Conservation (phyloP, 2,113 vertebrate genomes). For the Sciurus niger region DNA sequence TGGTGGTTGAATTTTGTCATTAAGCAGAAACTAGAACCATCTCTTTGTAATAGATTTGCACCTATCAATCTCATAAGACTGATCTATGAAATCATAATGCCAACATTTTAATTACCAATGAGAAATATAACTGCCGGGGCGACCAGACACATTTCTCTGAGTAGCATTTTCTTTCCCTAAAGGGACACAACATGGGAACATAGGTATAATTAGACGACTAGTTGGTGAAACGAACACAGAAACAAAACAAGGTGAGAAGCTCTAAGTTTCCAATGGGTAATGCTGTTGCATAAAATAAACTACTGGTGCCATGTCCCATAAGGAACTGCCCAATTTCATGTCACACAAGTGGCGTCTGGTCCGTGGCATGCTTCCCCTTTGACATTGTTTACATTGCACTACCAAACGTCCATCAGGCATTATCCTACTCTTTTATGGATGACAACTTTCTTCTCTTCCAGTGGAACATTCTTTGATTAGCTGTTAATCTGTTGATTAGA, state of each 20-base stretch:
- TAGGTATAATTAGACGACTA: neutral
- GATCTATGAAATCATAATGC: conserved; percentile 48
- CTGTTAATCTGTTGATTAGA: neutral
- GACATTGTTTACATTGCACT: neutral
- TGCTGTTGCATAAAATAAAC: neutral
- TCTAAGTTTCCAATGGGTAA: neutral
- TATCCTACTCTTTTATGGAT: neutral
- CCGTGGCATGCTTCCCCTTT: neutral
- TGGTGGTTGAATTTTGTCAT: conserved; percentile 27
- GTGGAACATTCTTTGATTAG: neutral
- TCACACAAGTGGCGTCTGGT: neutral
- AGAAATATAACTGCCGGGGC: neutral
- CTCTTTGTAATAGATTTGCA: conserved; percentile 14
- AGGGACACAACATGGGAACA: neutral
- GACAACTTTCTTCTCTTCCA: neutral
- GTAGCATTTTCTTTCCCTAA: neutral
- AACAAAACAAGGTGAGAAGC: neutral
- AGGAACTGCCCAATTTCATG: neutral
- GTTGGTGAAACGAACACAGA: neutral
- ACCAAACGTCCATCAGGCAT: neutral
- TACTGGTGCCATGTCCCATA: neutral
- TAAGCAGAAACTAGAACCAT: neutral
- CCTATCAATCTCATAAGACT: neutral
- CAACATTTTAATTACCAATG: conserved; percentile 56
- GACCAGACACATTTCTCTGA: neutral